Conservation (phyloP, 1,140 invertebrate species). For the Bombus ignitus region DNA sequence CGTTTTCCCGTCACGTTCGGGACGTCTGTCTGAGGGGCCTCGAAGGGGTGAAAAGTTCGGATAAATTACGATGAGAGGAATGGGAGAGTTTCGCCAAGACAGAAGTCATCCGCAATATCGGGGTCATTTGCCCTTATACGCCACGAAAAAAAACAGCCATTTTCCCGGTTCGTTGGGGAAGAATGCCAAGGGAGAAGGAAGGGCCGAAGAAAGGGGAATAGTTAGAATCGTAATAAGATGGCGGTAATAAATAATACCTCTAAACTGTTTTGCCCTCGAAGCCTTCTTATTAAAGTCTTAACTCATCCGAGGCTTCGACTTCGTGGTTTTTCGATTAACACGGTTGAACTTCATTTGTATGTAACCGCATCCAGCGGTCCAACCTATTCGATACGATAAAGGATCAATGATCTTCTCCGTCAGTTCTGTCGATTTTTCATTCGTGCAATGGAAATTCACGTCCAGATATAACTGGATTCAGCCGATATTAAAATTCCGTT, state of each 20-base stretch:
- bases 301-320: neutral
- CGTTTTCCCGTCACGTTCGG: constrained; percentile 62
- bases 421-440: too few species aligned
- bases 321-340: neutral
- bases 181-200: too few species aligned
- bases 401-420: too few species aligned
- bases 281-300: constrained; percentile 23
- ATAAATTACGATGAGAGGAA: constrained; percentile 64
- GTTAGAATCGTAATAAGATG: constrained; percentile 17
- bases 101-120: constrained; percentile 34
- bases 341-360: too few species aligned
- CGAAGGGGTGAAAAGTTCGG: constrained; percentile 57
- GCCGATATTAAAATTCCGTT: too few species aligned
- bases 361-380: too few species aligned
- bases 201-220: neutral
- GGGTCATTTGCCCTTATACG: neutral
- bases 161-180: neutral
- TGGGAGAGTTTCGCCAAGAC: constrained; percentile 33
- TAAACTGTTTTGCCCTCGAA: constrained; percentile 2
- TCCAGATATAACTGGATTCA: too few species aligned
- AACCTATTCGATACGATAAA: too few species aligned
- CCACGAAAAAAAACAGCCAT: neutral
- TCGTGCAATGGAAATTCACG: too few species aligned
- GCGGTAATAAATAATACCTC: constrained; percentile 20
- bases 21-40: constrained; percentile 60